A percentile compares a stretch with the other conserved stretches of the same genome.
These are phyloP conservation scores for Parapristionchus giblindavisi DNA, from an alignment of 2,888 invertebrate genomes.

Conservation along the genomic window DNA sequence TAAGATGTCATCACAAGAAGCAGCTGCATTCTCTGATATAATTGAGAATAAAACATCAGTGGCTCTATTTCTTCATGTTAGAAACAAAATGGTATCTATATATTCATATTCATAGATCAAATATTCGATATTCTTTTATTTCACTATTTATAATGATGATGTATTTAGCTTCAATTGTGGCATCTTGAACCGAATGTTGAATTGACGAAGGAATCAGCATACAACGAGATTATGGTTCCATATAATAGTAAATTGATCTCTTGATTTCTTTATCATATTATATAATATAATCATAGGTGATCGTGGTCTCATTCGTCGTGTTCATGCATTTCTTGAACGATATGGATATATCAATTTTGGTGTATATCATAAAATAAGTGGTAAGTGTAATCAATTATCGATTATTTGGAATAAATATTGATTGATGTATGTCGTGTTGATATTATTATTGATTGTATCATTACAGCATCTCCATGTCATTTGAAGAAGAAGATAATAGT, in stretches of 20 bases:
- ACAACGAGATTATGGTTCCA: conserved; percentile 84
- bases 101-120: conserved; percentile 38
- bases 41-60: conserved; percentile 31
- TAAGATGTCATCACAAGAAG: conserved; percentile 55
- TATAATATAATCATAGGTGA: conserved; percentile 77
- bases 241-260: conserved; percentile 77
- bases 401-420: neutral
- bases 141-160: too few relatives aligned
- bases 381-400: conserved; percentile 18
- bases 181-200: conserved; percentile 93
- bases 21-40: conserved; percentile 59
- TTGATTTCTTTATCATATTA: neutral
- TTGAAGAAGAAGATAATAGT: conserved; percentile 56
- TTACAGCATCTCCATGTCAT: conserved; percentile 1
- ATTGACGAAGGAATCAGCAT: conserved; percentile 82
- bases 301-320: conserved; percentile 82
- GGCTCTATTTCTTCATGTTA: conserved; percentile 31
- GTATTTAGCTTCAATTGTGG: conserved; percentile 78
- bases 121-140: conserved; percentile 13
- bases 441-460: neutral
- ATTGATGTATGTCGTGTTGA: neutral
- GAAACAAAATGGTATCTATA: conserved; percentile 41
- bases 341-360: conserved; percentile 98
- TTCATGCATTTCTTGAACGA: conserved; percentile 89
- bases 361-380: conserved; percentile 76